Conservation (phyloP, 2,113 vertebrate species). For the Catagonus wagneri region DNA sequence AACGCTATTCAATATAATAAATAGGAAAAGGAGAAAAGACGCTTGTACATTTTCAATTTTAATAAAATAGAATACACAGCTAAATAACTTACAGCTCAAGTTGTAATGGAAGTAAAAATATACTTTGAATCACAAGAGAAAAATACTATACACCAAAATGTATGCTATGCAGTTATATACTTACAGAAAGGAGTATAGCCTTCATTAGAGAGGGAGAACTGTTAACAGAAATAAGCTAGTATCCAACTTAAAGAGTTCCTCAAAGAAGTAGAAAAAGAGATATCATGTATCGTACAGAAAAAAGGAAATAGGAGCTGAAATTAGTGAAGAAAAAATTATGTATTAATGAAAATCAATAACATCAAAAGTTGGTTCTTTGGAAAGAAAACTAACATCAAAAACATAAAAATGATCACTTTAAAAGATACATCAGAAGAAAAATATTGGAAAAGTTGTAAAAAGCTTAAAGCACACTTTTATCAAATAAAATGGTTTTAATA, state of each 20-base stretch:
- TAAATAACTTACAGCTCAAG: neutral
- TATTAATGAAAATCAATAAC: neutral
- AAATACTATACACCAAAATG: neutral
- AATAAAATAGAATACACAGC: neutral
- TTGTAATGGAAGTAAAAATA: slow-evolving; percentile 21
- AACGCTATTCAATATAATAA: neutral
- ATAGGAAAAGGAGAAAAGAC: neutral
- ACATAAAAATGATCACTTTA: neutral
- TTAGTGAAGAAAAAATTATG: neutral
- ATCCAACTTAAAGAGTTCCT: neutral
- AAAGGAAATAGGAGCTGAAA: neutral
- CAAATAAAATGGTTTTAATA: neutral
- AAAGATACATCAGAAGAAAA: neutral
- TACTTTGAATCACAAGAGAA: neutral
- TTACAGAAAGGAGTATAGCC: neutral
- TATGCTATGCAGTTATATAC: neutral
- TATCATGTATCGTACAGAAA: neutral
- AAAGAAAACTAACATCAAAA: neutral
- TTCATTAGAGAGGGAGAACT: neutral
- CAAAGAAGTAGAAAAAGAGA: neutral
- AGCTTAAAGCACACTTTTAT: neutral
- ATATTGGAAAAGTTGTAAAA: neutral
- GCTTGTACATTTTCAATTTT: neutral
- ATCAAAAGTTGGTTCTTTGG: slow-evolving; percentile 22
- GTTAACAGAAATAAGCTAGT: neutral